Evolutionary conservation across 2,888 invertebrate species (phyloP).

Genomic region (Synanthedon tipuliformis): DNA sequence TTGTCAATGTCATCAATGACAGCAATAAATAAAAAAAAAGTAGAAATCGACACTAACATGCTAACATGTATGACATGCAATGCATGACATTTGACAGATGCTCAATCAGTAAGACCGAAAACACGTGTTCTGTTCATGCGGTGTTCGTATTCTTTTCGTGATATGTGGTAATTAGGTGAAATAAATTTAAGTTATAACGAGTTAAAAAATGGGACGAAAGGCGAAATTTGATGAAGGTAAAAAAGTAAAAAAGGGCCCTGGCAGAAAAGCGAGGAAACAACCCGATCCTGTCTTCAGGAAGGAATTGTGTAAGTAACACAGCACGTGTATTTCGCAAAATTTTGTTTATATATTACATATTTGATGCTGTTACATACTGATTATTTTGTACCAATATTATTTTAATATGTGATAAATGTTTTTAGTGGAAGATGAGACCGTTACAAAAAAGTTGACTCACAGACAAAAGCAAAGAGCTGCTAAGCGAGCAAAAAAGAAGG

Average conservation of each 20-base stretch:
- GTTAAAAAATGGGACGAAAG: slow-evolving; percentile 82
- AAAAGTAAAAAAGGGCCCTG: slow-evolving; percentile 83
- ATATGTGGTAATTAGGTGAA: not conserved
- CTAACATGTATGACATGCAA: too few relatives aligned
- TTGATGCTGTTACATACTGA: not conserved
- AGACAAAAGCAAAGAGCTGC: slow-evolving; percentile 76
- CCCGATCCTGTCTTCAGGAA: slow-evolving; percentile 79
- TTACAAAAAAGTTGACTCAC: slow-evolving; percentile 73
- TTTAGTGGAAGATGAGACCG: slow-evolving; percentile 63
- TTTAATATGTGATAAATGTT: slow-evolving; percentile 5
- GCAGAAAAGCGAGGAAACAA: slow-evolving; percentile 89
- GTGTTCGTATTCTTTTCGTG: not conserved
- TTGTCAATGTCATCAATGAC: too few relatives aligned
- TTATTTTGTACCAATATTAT: not conserved
- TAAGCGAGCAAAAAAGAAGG: slow-evolving; percentile 70
- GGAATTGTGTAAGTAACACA: slow-evolving; percentile 47
- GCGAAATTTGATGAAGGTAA: slow-evolving; percentile 80
- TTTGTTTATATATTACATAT: not conserved
- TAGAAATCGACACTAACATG: too few relatives aligned
- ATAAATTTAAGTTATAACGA: not conserved
- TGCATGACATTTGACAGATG: too few relatives aligned
- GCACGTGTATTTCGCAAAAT: too few relatives aligned
- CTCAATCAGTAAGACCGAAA: too few relatives aligned
- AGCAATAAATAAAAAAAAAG: too few relatives aligned
- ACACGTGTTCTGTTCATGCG: not conserved